phyloP scores from a whole-genome alignment of 2,113 vertebrate genomes.

The Cricetomys ansorgei region DNA sequence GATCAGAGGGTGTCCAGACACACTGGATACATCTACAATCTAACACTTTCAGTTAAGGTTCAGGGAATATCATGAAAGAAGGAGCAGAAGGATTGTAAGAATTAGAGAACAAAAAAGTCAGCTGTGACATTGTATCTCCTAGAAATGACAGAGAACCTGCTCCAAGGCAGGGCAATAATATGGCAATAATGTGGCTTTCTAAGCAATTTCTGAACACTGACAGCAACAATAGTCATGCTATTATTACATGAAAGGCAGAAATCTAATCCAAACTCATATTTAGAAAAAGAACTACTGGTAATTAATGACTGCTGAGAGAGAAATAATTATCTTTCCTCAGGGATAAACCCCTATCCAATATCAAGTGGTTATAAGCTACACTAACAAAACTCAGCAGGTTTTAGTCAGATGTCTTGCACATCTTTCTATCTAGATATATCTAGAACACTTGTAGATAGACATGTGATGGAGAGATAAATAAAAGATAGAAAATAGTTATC shows the following conservation, averaged over 20 bases:
- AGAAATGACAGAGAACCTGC: neutral
- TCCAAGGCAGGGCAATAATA: neutral
- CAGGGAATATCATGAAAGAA: neutral
- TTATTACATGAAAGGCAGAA: neutral
- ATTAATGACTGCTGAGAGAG: neutral
- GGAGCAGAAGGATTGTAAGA: neutral
- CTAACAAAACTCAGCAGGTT: neutral
- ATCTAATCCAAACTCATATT: too few species aligned
- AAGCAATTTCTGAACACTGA: neutral
- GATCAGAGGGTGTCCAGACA: neutral
- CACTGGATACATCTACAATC: neutral
- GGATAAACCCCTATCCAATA: neutral
- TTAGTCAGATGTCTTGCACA: neutral
- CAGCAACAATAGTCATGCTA: neutral
- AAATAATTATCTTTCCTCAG: neutral
- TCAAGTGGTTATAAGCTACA: neutral
- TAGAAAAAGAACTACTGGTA: neutral
- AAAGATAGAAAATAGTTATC: too few species aligned
- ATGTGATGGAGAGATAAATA: neutral
- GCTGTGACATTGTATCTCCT: neutral
- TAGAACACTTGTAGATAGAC: neutral
- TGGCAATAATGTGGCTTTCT: neutral
- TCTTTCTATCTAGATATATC: neutral
- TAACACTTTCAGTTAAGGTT: neutral
- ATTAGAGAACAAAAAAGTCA: neutral